phyloP scores from a whole-genome alignment of 2,113 vertebrate genomes.

The Thermophis baileyi region DNA sequence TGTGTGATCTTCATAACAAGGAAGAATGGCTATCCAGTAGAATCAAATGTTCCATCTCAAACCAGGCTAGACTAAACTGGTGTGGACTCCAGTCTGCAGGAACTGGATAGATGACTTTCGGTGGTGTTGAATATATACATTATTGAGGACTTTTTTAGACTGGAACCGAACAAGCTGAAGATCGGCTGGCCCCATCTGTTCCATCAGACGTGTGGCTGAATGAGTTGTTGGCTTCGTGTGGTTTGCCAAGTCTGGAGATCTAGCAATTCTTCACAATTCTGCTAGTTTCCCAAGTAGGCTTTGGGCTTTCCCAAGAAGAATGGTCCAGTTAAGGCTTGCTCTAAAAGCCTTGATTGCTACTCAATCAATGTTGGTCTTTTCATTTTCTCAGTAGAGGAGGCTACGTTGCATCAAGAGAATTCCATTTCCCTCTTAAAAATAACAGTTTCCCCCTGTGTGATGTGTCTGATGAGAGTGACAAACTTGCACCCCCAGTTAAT shows the following conservation, averaged over 20 bases:
- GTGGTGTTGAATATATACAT: slow-evolving; percentile 30
- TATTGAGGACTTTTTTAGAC: slow-evolving; percentile 39
- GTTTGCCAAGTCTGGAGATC: not conserved
- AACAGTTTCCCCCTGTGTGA: not conserved
- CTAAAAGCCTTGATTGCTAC: not conserved
- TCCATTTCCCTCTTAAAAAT: not conserved
- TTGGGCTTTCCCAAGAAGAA: not conserved
- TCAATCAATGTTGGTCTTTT: not conserved
- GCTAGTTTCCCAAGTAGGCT: not conserved
- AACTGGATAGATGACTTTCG: slow-evolving; percentile 19
- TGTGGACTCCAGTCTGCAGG: slow-evolving; percentile 50
- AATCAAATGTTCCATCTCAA: slow-evolving; percentile 39
- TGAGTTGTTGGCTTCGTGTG: not conserved
- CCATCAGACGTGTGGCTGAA: not conserved
- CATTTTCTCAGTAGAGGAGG: not conserved
- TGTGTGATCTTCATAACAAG: slow-evolving; percentile 2
- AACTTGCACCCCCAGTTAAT: not conserved
- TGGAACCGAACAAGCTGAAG: slow-evolving; percentile 37
- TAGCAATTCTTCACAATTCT: not conserved
- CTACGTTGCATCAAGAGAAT: not conserved
- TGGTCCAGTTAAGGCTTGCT: not conserved
- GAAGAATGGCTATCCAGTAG: slow-evolving; percentile 31
- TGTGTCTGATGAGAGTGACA: not conserved
- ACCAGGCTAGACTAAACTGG: slow-evolving; percentile 48
- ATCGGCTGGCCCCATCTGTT: slow-evolving; percentile 33